Conservation (phyloP, 2,113 vertebrate species). For the Siniperca chuatsi region DNA sequence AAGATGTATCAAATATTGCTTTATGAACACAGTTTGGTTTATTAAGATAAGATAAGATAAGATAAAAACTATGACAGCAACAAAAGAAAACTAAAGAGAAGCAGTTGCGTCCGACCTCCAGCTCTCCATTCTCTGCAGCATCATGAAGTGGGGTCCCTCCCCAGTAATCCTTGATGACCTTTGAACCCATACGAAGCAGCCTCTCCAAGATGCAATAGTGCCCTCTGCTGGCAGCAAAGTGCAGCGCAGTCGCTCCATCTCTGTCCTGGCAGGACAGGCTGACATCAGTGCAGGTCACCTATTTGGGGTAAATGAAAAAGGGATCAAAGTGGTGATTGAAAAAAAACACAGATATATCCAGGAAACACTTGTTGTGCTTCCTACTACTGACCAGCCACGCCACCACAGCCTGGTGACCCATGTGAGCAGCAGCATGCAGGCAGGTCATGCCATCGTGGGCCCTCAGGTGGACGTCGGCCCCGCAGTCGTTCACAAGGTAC, state of each 20-base stretch:
- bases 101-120: constrained; percentile 80
- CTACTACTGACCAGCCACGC: constrained; percentile 87
- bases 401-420: constrained; percentile 86
- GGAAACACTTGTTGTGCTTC: not conserved
- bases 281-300: constrained; percentile 85
- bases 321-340: not conserved
- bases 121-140: constrained; percentile 88
- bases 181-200: constrained; percentile 85
- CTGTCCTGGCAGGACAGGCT: constrained; percentile 81
- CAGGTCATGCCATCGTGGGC: constrained; percentile 89
- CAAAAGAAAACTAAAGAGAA: not conserved
- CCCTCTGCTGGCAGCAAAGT: constrained; percentile 90
- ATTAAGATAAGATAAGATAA: not conserved
- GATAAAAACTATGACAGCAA: not conserved
- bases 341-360: not conserved
- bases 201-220: constrained; percentile 86
- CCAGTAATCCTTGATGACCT: constrained; percentile 86
- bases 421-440: constrained; percentile 88
- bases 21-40: not conserved
- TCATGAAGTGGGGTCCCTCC: constrained; percentile 91
- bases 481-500: constrained; percentile 86
- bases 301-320: not conserved
- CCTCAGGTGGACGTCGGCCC: constrained; percentile 83
- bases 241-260: constrained; percentile 88
- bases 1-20: no score